These are phyloP conservation scores for Apis dorsata DNA, from an alignment of 1,140 invertebrate species.

Conservation along the genomic window DNA sequence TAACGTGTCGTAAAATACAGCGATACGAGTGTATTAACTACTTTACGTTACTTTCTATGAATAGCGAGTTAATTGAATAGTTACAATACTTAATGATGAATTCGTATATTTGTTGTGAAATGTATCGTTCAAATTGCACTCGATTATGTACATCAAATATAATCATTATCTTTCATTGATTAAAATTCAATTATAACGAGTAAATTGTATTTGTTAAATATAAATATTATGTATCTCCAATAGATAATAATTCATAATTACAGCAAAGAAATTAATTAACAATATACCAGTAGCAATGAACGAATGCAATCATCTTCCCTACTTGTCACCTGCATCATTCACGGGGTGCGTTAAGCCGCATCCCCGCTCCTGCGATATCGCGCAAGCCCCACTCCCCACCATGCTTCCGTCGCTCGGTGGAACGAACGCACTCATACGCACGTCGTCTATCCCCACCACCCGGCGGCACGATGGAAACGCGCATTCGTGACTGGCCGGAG, in stretches of 20 bases:
- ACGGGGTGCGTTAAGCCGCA: constrained; percentile 49
- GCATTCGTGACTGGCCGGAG: constrained; percentile 56
- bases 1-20: constrained; percentile 5
- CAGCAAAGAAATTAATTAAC: constrained; percentile 17
- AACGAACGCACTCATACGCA: constrained; percentile 44
- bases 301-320: constrained; percentile 49
- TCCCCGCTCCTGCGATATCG: constrained; percentile 49
- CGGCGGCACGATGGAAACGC: constrained; percentile 33
- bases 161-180: too few relatives aligned
- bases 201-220: too few relatives aligned
- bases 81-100: neutral
- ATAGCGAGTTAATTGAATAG: neutral
- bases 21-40: constrained; percentile 14
- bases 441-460: constrained; percentile 15
- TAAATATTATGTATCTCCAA: too few relatives aligned
- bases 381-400: constrained; percentile 24
- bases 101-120: neutral
- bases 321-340: constrained; percentile 59
- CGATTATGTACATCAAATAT: too few relatives aligned
- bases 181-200: too few relatives aligned
- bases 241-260: neutral
- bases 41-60: neutral
- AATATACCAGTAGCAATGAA: constrained; percentile 20
- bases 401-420: constrained; percentile 24
- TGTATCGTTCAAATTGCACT: too few relatives aligned